Conservation (phyloP, 2,113 vertebrate genomes). For the Tympanuchus pallidicinctus region DNA sequence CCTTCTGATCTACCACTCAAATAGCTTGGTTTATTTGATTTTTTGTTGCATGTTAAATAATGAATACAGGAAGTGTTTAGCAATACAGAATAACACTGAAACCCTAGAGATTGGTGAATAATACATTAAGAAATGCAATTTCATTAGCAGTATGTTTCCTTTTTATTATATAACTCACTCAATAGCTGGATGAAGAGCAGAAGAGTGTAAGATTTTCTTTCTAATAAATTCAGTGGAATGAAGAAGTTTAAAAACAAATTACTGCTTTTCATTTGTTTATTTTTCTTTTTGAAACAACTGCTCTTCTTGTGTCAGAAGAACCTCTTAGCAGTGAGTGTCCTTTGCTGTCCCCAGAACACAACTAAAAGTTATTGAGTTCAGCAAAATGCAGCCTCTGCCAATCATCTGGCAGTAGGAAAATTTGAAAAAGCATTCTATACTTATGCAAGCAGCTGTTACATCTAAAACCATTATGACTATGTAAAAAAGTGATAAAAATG, state of each 20-base stretch:
- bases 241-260: neutral
- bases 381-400: neutral
- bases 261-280: neutral
- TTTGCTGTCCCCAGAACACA: neutral
- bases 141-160: slow-evolving; percentile 5
- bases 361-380: neutral
- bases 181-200: slow-evolving; percentile 19
- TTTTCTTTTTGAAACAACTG: neutral
- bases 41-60: slow-evolving; percentile 49
- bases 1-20: slow-evolving; percentile 38
- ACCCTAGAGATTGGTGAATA: slow-evolving; percentile 47
- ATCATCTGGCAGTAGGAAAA: neutral
- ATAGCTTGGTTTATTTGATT: slow-evolving; percentile 32
- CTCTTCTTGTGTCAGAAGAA: neutral
- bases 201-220: neutral
- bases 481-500: neutral
- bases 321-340: neutral
- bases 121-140: slow-evolving; percentile 61
- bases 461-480: neutral
- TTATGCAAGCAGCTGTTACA: neutral
- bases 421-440: neutral
- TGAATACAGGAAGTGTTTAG: slow-evolving; percentile 34
- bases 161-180: slow-evolving; percentile 13
- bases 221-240: neutral
- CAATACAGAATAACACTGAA: slow-evolving; percentile 42